Conservation (phyloP, 2,113 vertebrate species). For the Gnathonemus longibarbis region DNA sequence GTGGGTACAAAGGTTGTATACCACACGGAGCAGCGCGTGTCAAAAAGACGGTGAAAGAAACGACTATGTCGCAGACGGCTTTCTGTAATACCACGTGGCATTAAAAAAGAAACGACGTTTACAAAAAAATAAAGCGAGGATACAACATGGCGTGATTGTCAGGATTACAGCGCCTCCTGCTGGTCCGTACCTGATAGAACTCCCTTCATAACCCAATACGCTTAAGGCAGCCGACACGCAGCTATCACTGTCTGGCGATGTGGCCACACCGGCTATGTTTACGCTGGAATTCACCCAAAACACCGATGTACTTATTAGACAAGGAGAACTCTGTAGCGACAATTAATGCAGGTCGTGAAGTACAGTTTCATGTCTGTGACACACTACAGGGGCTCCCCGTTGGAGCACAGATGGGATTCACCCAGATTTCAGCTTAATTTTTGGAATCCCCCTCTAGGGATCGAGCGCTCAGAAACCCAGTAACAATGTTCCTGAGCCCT, state of each 20-base stretch:
- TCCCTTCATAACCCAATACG: background rate
- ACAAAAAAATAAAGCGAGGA: background rate
- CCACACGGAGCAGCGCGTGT: background rate
- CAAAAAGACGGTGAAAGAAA: background rate
- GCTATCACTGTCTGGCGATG: background rate
- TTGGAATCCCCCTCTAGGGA: background rate
- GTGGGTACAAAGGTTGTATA: background rate
- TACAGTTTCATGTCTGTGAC: background rate
- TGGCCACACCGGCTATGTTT: background rate
- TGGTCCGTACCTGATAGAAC: background rate
- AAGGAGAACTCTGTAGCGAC: background rate
- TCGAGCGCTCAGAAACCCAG: background rate
- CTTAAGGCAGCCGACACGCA: background rate
- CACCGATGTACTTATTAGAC: background rate
- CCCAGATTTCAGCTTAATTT: background rate
- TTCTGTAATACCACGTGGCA: background rate
- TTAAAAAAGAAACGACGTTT: background rate
- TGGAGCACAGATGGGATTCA: background rate
- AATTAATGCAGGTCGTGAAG: background rate
- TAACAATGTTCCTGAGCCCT: background rate
- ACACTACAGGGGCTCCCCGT: background rate
- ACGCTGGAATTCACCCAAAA: background rate
- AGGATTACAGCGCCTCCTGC: background rate
- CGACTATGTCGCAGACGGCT: background rate
- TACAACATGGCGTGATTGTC: background rate